Base-by-base conservation (phyloP, 2,797 vertebrate species). In the Crypturellus tataupa region DNA sequence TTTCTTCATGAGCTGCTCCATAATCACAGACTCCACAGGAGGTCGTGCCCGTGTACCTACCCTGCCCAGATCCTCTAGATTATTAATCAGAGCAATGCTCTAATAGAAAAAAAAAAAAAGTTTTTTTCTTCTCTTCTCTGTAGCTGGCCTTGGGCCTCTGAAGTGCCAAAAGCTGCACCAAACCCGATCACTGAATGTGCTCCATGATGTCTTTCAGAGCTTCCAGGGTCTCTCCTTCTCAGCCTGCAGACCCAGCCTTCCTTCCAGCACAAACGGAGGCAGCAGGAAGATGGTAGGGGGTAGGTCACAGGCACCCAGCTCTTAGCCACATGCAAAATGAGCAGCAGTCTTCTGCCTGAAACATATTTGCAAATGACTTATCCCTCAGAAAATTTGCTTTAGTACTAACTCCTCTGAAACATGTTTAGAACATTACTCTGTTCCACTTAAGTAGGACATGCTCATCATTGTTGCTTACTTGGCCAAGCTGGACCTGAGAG, bases 21-120 rank as follows among this genome's bases (percentile, higher is more conserved):
- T 78, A 95, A 96, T 95, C 95, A 94, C 86, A 93, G 39, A 47
- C 95, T 91, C 96, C 90, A 81, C 84, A 82, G 95, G 90, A 92
- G 90, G 78, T 55, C 90, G 46, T 81, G 80, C 86, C 70, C 80
- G 83, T 89, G 73, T 46, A 67, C 84, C 90, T 94, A 95, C 95
- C 94, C 93, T 86, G 89, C 83, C 80, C 83, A 92, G 92, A 96
- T 88, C 73, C 63, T 93, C 55, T 60, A 86, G 73, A 88, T 72
- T 80, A 84, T 93, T 92, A 94, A 96, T 90, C 95, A 88, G 88
- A 96, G 84, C 86, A 88, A 95, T 94, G 70, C 5, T 85, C 73
- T 51, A 76, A 84, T 90, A 90, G 67, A 84, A 93, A 76, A 51
- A 77, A 65, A 62, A 77, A 91, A 77, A 65, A 62, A 77, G 90